These are phyloP conservation scores for Drosophila pandora DNA, from an alignment of 1,140 invertebrate species.

Conservation along the genomic window DNA sequence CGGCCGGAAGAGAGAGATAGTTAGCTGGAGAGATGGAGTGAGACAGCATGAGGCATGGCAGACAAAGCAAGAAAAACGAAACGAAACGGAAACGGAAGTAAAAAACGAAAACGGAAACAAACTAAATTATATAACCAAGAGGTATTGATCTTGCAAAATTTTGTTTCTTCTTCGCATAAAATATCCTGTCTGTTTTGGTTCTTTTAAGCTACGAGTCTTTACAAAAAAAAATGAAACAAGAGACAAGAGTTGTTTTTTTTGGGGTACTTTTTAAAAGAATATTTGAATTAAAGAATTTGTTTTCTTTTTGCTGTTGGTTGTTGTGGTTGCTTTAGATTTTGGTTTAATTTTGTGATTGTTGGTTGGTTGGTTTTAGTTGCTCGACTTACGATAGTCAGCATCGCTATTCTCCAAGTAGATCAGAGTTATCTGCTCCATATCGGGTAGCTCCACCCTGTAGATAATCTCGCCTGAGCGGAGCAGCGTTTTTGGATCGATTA, in stretches of 20 bases:
- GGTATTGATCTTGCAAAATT: slow-evolving; percentile 41
- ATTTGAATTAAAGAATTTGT: neutral
- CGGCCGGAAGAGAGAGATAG: slow-evolving; percentile 11
- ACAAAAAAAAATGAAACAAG: slow-evolving; percentile 23
- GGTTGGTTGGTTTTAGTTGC: slow-evolving; percentile 83
- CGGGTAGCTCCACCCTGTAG: slow-evolving; percentile 94
- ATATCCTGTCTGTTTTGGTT: slow-evolving; percentile 25
- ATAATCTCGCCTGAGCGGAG: slow-evolving; percentile 89
- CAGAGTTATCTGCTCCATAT: slow-evolving; percentile 95
- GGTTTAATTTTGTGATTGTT: slow-evolving; percentile 51
- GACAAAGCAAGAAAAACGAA: slow-evolving; percentile 39
- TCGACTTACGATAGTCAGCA: slow-evolving; percentile 88
- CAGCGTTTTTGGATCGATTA: slow-evolving; percentile 52
- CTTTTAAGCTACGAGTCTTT: slow-evolving; percentile 41
- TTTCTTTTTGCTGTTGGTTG: slow-evolving; percentile 49
- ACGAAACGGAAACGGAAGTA: slow-evolving; percentile 10
- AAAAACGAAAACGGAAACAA: slow-evolving; percentile 19
- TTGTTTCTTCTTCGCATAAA: slow-evolving; percentile 43
- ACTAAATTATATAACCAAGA: slow-evolving; percentile 30
- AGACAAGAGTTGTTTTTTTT: no score
- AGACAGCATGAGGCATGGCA: slow-evolving; percentile 51
- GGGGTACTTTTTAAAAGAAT: slow-evolving; percentile 10
- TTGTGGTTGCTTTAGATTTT: slow-evolving; percentile 50
- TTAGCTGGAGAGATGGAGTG: slow-evolving; percentile 20
- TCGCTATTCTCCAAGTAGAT: slow-evolving; percentile 93